Percentiles rank a stretch among this genome's conserved stretches.
These are phyloP conservation scores for Eudemis profundana DNA, from an alignment of 2,888 invertebrate species.

Conservation along the genomic window DNA sequence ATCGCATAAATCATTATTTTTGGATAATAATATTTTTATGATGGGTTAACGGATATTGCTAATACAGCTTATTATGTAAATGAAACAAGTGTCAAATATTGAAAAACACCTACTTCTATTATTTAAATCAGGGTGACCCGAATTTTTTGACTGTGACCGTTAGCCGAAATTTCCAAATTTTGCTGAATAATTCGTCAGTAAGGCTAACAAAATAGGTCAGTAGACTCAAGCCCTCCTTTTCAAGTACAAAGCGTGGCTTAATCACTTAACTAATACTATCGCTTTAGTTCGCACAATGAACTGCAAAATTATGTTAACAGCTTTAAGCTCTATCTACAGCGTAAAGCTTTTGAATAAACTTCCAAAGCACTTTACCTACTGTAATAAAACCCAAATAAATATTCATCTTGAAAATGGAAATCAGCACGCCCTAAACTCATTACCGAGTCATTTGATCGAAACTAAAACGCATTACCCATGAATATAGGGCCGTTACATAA, in stretches of 20 bases:
- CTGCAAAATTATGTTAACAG: slow-evolving; percentile 44
- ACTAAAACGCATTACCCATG: slow-evolving; percentile 46
- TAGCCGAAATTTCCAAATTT: background rate
- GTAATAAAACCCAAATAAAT: slow-evolving; percentile 46
- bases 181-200: background rate
- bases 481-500: slow-evolving; percentile 43
- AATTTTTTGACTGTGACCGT: background rate
- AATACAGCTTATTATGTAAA: no score
- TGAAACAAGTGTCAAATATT: no score
- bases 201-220: slow-evolving; percentile 29
- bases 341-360: slow-evolving; percentile 37
- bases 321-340: slow-evolving; percentile 41
- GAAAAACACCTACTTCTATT: no score
- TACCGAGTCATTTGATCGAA: slow-evolving; percentile 46
- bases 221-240: slow-evolving; percentile 18
- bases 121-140: no score
- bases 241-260: slow-evolving; percentile 36
- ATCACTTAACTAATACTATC: slow-evolving; percentile 39
- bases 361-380: slow-evolving; percentile 28
- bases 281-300: slow-evolving; percentile 41
- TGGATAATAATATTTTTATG: no score
- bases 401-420: slow-evolving; percentile 48
- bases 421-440: slow-evolving; percentile 46
- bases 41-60: no score
- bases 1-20: no score